phyloP scores from a whole-genome alignment of 2,113 vertebrate species.

The Hirundichthys speculiger region DNA sequence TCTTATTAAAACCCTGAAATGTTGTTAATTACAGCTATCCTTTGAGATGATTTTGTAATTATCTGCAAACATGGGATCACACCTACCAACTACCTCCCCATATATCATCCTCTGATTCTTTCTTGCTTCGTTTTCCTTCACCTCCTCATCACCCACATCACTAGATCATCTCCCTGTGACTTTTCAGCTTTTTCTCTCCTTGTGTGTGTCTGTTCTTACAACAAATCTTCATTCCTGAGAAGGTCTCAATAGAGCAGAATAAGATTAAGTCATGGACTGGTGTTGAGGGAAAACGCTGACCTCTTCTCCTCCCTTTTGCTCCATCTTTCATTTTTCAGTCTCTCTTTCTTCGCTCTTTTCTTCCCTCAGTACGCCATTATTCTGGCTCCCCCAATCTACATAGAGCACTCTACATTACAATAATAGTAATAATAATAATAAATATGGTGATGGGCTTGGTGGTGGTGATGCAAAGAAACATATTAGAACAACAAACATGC shows the following conservation, averaged over 20 bases:
- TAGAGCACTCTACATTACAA: constrained; percentile 78
- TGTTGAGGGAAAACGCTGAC: constrained; percentile 99
- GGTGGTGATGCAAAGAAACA: constrained; percentile 84
- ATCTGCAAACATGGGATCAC: constrained; percentile 9
- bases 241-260: constrained; percentile 91
- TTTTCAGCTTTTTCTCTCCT: constrained; percentile 43
- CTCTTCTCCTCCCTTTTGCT: constrained; percentile 89
- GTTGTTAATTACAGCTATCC: neutral
- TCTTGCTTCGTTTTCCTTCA: constrained; percentile 32
- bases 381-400: constrained; percentile 65
- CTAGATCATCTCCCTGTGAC: constrained; percentile 37
- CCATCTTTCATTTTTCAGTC: constrained; percentile 89
- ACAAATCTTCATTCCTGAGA: constrained; percentile 88
- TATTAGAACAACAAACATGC: constrained; percentile 83
- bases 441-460: constrained; percentile 69
- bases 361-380: constrained; percentile 71
- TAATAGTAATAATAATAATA: constrained; percentile 86
- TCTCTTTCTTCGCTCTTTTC: constrained; percentile 87
- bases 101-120: constrained; percentile 7
- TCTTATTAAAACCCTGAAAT: neutral
- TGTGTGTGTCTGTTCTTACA: constrained; percentile 65
- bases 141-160: constrained; percentile 38
- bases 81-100: constrained; percentile 14
- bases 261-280: constrained; percentile 95
- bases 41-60: constrained; percentile 5